phyloP scores from a whole-genome alignment of 2,113 vertebrate genomes.

The Eidolon helvum region DNA sequence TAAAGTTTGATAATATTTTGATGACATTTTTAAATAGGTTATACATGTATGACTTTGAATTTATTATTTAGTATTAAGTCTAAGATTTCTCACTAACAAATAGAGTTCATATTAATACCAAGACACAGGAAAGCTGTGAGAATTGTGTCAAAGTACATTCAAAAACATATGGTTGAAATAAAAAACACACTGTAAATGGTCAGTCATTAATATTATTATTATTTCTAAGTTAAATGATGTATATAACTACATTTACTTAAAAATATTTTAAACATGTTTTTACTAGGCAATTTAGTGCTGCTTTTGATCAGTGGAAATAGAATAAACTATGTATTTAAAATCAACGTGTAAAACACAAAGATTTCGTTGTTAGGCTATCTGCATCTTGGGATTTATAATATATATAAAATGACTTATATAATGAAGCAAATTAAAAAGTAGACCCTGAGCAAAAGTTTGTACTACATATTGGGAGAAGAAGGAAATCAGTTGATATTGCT shows the following conservation, averaged over 20 bases:
- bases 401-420: background rate
- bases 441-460: background rate
- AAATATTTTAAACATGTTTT: background rate
- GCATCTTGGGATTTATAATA: background rate
- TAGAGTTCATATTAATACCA: background rate
- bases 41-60: background rate
- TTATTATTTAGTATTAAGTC: background rate
- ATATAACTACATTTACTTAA: background rate
- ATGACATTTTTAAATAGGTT: background rate
- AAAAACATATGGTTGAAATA: background rate
- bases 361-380: background rate
- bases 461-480: background rate
- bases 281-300: background rate
- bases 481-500: background rate
- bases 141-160: background rate
- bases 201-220: background rate
- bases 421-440: background rate
- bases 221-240: background rate
- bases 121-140: background rate
- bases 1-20: background rate
- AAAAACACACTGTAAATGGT: background rate
- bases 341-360: background rate
- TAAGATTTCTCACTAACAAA: background rate
- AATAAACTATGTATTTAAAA: background rate
- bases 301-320: background rate